These are phyloP conservation scores for Pedetes capensis DNA, from an alignment of 2,113 vertebrate species.

Conservation along the genomic window DNA sequence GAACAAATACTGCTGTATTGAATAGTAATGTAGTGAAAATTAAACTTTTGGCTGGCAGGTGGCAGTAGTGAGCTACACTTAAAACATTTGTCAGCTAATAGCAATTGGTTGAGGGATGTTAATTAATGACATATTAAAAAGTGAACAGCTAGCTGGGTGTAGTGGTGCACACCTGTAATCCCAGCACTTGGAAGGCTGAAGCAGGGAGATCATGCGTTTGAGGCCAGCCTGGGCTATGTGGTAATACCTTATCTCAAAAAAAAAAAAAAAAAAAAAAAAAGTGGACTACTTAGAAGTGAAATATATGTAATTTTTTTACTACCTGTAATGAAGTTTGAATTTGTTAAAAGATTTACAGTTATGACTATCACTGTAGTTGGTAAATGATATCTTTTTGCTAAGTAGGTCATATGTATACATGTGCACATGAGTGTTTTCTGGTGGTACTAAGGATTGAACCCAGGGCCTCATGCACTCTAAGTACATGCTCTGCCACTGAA, in stretches of 20 bases:
- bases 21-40: background rate
- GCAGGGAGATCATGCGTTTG: background rate
- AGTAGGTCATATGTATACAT: background rate
- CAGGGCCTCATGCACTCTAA: background rate
- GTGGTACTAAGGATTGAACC: background rate
- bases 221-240: background rate
- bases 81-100: background rate
- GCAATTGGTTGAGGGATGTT: background rate
- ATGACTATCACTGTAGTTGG: background rate
- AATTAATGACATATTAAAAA: background rate
- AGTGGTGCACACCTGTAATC: background rate
- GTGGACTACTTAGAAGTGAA: slow-evolving; percentile 31
- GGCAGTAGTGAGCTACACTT: slow-evolving; percentile 8
- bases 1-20: background rate
- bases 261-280: background rate
- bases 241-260: background rate
- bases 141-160: too few relatives aligned
- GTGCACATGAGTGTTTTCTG: too few relatives aligned
- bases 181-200: background rate
- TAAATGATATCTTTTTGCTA: background rate
- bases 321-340: background rate
- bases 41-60: background rate
- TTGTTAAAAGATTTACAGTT: background rate
- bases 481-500: too few relatives aligned
- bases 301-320: background rate